Percentiles rank a stretch among this genome's conserved stretches.
Evolutionary conservation across 2,113 vertebrate species (phyloP).

Genomic region (Corythornis cristatus): DNA sequence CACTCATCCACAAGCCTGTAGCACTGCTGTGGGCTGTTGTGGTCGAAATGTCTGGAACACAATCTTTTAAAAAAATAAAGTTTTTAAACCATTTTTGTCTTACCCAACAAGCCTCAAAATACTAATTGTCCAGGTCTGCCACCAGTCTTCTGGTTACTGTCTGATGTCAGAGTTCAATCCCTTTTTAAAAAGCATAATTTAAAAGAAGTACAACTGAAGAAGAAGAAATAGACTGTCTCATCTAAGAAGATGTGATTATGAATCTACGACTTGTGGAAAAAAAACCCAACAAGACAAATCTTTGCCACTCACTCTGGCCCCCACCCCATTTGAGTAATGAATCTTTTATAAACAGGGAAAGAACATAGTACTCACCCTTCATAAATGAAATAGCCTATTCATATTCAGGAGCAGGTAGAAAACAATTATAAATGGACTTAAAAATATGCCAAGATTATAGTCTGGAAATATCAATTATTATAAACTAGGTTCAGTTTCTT

Average conservation of each 20-base stretch:
- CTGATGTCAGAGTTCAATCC: background rate
- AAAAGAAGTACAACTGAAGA: background rate
- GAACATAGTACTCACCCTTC: slow-evolving; percentile 1
- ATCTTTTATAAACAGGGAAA: slow-evolving; percentile 1
- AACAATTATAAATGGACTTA: slow-evolving; percentile 58
- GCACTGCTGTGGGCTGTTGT: too few relatives aligned
- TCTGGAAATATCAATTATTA: slow-evolving; percentile 53
- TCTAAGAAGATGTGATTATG: background rate
- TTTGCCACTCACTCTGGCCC: background rate
- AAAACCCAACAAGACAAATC: background rate
- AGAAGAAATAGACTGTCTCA: background rate
- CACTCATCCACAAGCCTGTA: too few relatives aligned
- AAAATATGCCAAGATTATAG: slow-evolving; percentile 44
- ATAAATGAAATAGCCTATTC: slow-evolving; percentile 8
- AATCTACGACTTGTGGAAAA: background rate
- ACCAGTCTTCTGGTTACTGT: background rate
- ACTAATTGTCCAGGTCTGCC: background rate
- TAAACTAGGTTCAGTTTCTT: slow-evolving; percentile 6
- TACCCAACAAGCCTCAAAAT: background rate
- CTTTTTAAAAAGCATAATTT: slow-evolving; percentile 26
- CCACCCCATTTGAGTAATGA: slow-evolving; percentile 42
- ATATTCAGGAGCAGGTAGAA: slow-evolving; percentile 28
- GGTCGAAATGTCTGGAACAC: too few relatives aligned
- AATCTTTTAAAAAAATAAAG: too few relatives aligned
- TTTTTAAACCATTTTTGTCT: background rate